Percentiles rank a stretch among this genome's conserved stretches.
These are phyloP conservation scores for Siderastrea siderea DNA, from an alignment of 92 coral and sea anemone species.

Conservation along the genomic window DNA sequence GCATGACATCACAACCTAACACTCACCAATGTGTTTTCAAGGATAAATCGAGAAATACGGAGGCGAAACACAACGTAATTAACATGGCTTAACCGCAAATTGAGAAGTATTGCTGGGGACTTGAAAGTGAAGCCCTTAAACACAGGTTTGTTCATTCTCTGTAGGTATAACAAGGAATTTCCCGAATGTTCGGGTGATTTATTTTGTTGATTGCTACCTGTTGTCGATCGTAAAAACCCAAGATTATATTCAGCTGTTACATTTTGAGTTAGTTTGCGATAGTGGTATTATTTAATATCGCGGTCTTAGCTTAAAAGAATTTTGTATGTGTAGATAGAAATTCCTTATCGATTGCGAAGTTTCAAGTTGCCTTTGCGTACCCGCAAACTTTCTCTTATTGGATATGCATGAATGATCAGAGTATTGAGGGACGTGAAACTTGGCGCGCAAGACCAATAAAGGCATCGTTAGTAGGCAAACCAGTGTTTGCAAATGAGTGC, in stretches of 20 bases:
- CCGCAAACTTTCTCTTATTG: not conserved
- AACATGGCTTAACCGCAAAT: slow-evolving; percentile 28
- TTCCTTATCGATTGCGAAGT: slow-evolving; percentile 11
- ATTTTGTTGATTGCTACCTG: not conserved
- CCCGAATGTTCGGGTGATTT: not conserved
- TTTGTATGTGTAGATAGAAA: not conserved
- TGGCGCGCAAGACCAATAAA: not conserved
- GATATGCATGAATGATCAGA: slow-evolving; percentile 36
- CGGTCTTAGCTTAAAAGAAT: not conserved
- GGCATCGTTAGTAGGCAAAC: too few species aligned
- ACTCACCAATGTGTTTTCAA: slow-evolving; percentile 20
- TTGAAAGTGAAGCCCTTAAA: slow-evolving; percentile 2
- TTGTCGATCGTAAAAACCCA: not conserved
- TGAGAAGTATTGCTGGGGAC: not conserved
- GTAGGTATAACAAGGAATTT: not conserved
- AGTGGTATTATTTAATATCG: not conserved
- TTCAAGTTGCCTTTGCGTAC: slow-evolving; percentile 2
- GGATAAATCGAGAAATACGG: slow-evolving; percentile 26
- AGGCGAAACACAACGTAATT: not conserved
- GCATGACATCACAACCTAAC: slow-evolving; percentile 48
- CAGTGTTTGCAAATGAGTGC: too few species aligned
- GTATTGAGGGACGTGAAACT: not conserved
- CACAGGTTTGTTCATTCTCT: slow-evolving; percentile 9
- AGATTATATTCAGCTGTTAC: not conserved
- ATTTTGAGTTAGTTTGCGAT: not conserved